These are phyloP conservation scores for Damaliscus lunatus DNA, from an alignment of 2,113 vertebrate species.

Conservation along the genomic window DNA sequence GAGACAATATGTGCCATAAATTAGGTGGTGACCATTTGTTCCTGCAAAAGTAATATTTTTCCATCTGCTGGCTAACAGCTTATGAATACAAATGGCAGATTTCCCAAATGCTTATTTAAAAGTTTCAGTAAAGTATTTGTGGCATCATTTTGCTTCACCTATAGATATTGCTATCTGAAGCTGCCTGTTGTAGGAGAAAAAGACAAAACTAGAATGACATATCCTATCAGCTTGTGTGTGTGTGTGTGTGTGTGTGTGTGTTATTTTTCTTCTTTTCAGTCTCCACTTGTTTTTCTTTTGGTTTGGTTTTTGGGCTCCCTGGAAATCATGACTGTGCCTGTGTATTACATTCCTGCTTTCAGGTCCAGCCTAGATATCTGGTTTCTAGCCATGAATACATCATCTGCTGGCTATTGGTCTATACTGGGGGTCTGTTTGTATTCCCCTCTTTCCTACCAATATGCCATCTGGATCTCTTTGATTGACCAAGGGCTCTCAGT, in stretches of 20 bases:
- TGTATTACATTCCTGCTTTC: not conserved
- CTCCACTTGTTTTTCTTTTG: not conserved
- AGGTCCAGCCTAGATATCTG: not conserved
- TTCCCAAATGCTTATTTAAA: slow-evolving; percentile 28
- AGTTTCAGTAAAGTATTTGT: not conserved
- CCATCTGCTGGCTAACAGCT: slow-evolving; percentile 62
- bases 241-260: too few species aligned
- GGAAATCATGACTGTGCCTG: not conserved
- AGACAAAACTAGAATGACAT: not conserved
- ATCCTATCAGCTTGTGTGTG: not conserved
- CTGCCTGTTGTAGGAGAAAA: not conserved
- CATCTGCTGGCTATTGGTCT: not conserved
- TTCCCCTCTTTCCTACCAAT: not conserved
- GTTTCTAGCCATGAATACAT: not conserved
- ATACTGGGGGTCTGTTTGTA: not conserved
- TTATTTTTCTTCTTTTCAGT: not conserved
- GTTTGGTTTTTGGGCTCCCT: not conserved
- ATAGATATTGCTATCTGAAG: not conserved
- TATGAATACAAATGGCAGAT: slow-evolving; percentile 58
- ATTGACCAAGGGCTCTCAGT: not conserved
- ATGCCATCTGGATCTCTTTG: not conserved
- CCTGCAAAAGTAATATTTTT: slow-evolving; percentile 56
- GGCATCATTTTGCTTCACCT: not conserved
- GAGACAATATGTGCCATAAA: slow-evolving; percentile 29
- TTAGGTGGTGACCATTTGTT: slow-evolving; percentile 53